Percentiles rank a stretch among this genome's conserved stretches.
phyloP scores from a whole-genome alignment of 2,113 vertebrate species.

The Drymodes brunneopygia region DNA sequence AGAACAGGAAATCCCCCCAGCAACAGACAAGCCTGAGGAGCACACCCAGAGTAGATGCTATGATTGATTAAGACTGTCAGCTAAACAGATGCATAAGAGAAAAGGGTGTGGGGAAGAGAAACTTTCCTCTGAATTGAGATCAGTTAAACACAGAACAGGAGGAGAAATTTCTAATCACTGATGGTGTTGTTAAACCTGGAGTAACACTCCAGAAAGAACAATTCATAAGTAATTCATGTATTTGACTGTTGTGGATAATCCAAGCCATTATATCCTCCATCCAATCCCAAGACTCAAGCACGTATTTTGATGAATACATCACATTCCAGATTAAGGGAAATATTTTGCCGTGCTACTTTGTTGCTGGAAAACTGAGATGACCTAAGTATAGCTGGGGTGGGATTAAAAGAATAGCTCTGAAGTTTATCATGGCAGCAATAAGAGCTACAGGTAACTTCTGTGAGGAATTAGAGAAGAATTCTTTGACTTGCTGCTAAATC shows the following conservation, averaged over 20 bases:
- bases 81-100: neutral
- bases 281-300: neutral
- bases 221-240: neutral
- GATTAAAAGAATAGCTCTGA: neutral
- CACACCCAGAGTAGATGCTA: neutral
- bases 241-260: neutral
- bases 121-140: neutral
- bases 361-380: neutral
- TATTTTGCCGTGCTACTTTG: neutral
- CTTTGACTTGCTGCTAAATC: neutral
- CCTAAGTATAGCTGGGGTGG: neutral
- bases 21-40: fast-evolving
- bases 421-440: neutral
- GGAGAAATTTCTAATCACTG: neutral
- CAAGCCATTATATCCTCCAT: neutral
- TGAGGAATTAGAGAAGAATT: neutral
- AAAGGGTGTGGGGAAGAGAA: neutral
- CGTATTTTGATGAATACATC: neutral
- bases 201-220: neutral
- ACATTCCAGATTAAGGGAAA: neutral
- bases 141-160: neutral
- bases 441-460: neutral
- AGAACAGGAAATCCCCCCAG: neutral
- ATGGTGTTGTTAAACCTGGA: neutral
- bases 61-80: neutral